Base-by-base conservation (phyloP, 2,888 invertebrate genomes). In the Pyralis farinalis region DNA sequence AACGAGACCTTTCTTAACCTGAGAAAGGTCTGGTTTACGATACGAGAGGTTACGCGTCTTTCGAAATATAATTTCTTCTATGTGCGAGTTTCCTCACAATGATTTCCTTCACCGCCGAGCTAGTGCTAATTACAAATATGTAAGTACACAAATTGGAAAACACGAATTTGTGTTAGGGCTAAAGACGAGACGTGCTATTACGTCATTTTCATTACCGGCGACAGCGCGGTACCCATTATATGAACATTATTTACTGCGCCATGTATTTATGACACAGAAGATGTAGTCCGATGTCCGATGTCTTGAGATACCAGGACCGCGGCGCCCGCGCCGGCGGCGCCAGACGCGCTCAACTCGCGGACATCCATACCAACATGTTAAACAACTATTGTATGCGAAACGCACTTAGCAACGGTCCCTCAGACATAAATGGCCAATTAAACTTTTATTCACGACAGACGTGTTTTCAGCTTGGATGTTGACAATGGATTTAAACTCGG, bases 311-410 rank as follows among this genome's bases (percentile, higher is more conserved):
- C 60, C 61, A 63, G 51, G 67, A 71, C 57, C 53, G 56, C 61
- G 73, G 72, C 74, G 78, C 71, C 64, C 55, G 65, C 65, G 70
- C 59, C 58, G 68, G 59, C 68, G 66, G 59, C 68, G 66, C 62
- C 63, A 61, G 50, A 52, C 55, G 46, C 55, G 46, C 46, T 27
- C 16, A 3, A 16, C 16, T 4, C 16, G 16, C 10, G 46, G 43
- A 51, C 47, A 47, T 46, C 63, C 69, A 68, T 67, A 67, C 60
- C 42, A 55, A 62, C 68, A 68, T 71, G 72, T 67, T 61, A 68
- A 72, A 65, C 68, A 63, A 57, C 61, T 55, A 75, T 74, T 76
- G 71, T 74, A 64, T 71, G 65, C 70, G 62, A 56, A 63, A 58
- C 57, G 51, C 55, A 61, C 56, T 57, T 58, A 63, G 51, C 47